Conservation (phyloP, 2,113 vertebrate species). For the Hassar affinis region DNA sequence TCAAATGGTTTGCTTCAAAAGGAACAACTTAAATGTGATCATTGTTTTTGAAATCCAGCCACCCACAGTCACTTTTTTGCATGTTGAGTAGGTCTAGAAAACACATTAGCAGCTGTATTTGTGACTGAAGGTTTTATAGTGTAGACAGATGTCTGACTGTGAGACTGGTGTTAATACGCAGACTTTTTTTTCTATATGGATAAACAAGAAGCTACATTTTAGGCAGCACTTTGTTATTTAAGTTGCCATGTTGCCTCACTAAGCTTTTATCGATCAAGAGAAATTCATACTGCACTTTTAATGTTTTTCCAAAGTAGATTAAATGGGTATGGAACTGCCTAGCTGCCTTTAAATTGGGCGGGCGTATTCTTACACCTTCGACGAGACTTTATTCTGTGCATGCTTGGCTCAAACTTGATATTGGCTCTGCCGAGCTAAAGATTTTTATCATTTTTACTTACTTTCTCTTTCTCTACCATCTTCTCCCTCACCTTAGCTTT, state of each 20-base stretch:
- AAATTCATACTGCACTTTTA: neutral
- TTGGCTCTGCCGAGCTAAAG: neutral
- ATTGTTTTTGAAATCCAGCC: neutral
- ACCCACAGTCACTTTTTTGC: neutral
- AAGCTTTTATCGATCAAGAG: neutral
- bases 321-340: neutral
- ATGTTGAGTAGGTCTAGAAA: conserved; percentile 12
- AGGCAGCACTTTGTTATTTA: neutral
- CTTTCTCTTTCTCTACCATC: neutral
- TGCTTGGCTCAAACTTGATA: neutral
- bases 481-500: neutral
- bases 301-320: neutral
- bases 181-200: neutral
- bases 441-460: neutral
- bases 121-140: conserved; percentile 5
- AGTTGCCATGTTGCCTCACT: neutral
- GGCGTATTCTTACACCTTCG: neutral
- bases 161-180: neutral
- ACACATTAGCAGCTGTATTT: conserved; percentile 29
- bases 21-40: neutral
- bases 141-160: conserved; percentile 15
- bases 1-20: neutral
- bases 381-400: neutral
- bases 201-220: neutral
- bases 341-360: no score